Percentiles rank a stretch among this genome's conserved stretches.
Conservation (phyloP, 1,140 invertebrate genomes). For the Lineus longissimus region DNA sequence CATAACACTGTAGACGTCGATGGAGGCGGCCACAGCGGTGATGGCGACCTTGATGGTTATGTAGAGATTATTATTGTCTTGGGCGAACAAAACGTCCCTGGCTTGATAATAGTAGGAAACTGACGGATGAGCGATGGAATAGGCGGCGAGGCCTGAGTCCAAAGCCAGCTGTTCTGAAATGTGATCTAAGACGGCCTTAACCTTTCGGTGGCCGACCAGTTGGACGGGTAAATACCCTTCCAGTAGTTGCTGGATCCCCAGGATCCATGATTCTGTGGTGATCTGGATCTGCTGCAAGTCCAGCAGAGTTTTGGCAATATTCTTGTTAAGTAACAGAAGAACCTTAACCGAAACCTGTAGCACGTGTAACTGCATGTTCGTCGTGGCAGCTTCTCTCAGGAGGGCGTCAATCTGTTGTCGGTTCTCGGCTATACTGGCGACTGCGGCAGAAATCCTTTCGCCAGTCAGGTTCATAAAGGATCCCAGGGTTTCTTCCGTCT, state of each 20-base stretch:
- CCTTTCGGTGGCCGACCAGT: neutral
- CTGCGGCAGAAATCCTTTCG: neutral
- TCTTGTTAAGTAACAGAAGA: neutral
- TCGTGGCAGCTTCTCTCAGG: neutral
- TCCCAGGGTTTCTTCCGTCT: neutral
- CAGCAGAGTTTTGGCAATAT: neutral
- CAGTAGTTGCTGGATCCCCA: neutral
- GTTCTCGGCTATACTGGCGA: neutral
- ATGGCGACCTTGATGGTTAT: neutral
- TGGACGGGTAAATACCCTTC: neutral
- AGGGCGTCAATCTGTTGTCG: neutral
- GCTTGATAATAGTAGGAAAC: neutral
- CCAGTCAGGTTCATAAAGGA: constrained; percentile 1
- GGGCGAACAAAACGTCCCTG: neutral
- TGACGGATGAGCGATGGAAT: neutral
- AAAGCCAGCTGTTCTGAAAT: too few species aligned
- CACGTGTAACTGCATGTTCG: neutral
- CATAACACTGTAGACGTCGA: neutral
- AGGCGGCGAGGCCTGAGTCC: too few species aligned
- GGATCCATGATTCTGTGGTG: neutral
- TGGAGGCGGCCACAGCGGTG: neutral
- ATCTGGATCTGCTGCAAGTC: neutral
- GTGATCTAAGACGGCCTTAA: too few species aligned
- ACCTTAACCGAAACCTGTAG: neutral
- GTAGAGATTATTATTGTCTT: neutral